phyloP scores from a whole-genome alignment of 2,888 invertebrate genomes.

The Aspidapion aeneum region DNA sequence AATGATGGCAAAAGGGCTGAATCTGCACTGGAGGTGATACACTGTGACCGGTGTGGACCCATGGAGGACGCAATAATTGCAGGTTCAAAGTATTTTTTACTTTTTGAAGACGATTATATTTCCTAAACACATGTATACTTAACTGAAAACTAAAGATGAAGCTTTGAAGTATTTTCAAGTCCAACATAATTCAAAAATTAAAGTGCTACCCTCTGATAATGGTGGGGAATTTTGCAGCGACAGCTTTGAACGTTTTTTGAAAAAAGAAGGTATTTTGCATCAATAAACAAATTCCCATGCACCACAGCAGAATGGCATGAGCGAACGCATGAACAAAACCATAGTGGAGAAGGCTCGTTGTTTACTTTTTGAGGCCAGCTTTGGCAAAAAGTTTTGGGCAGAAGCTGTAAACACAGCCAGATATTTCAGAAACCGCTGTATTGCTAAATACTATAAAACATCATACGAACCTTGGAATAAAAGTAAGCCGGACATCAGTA shows the following conservation, averaged over 20 bases:
- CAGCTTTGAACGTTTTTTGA: conserved; percentile 22
- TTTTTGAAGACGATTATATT: conserved; percentile 19
- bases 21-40: conserved; percentile 22
- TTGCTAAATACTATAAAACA: conserved; percentile 25
- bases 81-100: conserved; percentile 24
- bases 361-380: neutral
- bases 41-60: conserved; percentile 23
- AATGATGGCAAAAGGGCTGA: conserved; percentile 6
- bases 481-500: conserved; percentile 30
- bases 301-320: neutral
- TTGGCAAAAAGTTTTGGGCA: neutral
- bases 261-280: conserved; percentile 1
- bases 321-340: neutral
- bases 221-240: neutral
- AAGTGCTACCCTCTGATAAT: no score
- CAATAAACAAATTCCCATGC: neutral
- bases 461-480: conserved; percentile 35
- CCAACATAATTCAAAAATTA: no score
- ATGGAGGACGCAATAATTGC: conserved; percentile 14
- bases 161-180: no score
- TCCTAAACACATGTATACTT: no score
- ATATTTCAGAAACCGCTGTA: neutral
- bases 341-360: neutral
- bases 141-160: no score
- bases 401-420: neutral